phyloP scores from a whole-genome alignment of 2,113 vertebrate species.

The Brachionichthys hirsutus region DNA sequence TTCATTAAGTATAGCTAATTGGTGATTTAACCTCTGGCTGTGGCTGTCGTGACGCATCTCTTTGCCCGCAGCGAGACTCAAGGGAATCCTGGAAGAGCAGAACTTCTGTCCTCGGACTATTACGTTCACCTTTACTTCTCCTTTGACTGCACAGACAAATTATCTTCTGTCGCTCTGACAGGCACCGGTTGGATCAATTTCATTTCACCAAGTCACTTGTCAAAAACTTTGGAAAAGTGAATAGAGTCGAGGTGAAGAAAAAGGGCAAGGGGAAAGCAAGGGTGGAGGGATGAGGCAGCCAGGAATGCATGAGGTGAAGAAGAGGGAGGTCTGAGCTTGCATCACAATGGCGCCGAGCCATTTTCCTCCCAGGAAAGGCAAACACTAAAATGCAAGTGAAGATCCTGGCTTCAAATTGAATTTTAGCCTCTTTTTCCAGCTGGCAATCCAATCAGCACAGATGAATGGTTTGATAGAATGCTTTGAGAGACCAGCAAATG shows the following conservation, averaged over 20 bases:
- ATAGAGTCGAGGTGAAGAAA: slow-evolving; percentile 4
- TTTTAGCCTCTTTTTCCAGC: slow-evolving; percentile 19
- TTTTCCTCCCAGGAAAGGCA: slow-evolving; percentile 13
- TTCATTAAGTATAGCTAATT: slow-evolving; percentile 70
- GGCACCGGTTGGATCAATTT: slow-evolving; percentile 23
- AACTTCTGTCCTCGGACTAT: slow-evolving; percentile 35
- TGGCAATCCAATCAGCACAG: slow-evolving; percentile 40
- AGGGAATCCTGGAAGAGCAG: slow-evolving; percentile 40
- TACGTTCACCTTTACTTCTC: slow-evolving; percentile 7
- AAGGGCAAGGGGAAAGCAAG: neutral
- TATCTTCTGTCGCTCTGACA: slow-evolving; percentile 25
- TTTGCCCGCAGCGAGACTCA: slow-evolving; percentile 43
- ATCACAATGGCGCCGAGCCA: slow-evolving; percentile 27
- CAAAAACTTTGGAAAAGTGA: slow-evolving; percentile 17
- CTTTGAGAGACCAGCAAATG: slow-evolving; percentile 42
- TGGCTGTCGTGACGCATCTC: slow-evolving; percentile 48
- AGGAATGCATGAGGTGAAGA: slow-evolving; percentile 2
- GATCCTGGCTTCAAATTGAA: slow-evolving; percentile 44
- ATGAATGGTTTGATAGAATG: slow-evolving; percentile 54
- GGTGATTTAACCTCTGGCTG: slow-evolving; percentile 67
- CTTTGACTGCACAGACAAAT: slow-evolving; percentile 11
- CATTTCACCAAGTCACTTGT: slow-evolving; percentile 15
- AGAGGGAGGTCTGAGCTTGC: slow-evolving; percentile 22
- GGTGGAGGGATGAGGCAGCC: slow-evolving; percentile 1
- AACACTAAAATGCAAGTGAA: slow-evolving; percentile 37